A percentile compares a stretch with the other conserved stretches of the same genome.
These are phyloP conservation scores for Mythimna ferrago DNA, from an alignment of 2,888 invertebrate species.

Conservation along the genomic window DNA sequence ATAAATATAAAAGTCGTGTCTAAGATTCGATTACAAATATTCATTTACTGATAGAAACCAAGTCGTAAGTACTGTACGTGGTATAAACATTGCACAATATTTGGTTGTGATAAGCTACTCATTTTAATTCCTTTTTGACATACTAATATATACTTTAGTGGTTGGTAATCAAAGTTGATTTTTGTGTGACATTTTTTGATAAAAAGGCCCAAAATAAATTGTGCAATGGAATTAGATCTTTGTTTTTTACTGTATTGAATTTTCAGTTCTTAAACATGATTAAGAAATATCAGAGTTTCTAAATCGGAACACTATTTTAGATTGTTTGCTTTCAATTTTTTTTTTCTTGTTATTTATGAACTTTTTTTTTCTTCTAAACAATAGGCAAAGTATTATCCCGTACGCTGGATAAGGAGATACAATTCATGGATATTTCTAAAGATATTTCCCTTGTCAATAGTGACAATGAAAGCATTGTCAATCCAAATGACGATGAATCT, in stretches of 20 bases:
- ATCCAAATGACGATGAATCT: slow-evolving; percentile 68
- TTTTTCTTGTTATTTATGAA: slow-evolving; percentile 2
- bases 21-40: neutral
- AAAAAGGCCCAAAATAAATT: neutral
- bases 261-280: neutral
- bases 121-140: too few relatives aligned
- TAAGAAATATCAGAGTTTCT: neutral
- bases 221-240: neutral
- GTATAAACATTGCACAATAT: too few relatives aligned
- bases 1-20: neutral
- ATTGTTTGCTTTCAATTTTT: neutral
- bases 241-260: neutral
- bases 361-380: slow-evolving; percentile 28
- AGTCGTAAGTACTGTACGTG: neutral
- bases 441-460: slow-evolving; percentile 81
- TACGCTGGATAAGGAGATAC: slow-evolving; percentile 70
- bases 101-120: too few relatives aligned
- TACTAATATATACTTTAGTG: too few relatives aligned
- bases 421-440: slow-evolving; percentile 80
- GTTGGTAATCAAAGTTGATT: too few relatives aligned
- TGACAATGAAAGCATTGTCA: slow-evolving; percentile 75
- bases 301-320: neutral
- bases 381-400: slow-evolving; percentile 70
- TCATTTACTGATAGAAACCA: neutral
- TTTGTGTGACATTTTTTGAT: neutral